Conservation (phyloP, 1,140 invertebrate genomes). For the Drusus annulatus region DNA sequence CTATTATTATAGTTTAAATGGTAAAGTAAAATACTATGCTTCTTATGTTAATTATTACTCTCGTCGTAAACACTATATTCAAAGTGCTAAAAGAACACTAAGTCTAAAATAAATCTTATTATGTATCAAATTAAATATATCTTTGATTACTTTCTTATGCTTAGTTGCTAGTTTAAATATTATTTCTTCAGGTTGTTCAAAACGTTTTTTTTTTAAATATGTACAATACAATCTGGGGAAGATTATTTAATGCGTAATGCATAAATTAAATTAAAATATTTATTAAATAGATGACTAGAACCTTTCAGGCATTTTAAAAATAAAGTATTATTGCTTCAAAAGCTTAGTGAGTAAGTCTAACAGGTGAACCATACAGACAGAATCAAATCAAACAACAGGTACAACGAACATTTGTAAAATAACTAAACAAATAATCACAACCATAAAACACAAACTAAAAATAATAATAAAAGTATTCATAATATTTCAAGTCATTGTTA, state of each 20-base stretch:
- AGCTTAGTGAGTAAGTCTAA: conserved; percentile 55
- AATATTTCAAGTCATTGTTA: no score
- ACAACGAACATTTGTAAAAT: conserved; percentile 12
- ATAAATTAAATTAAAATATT: conserved; percentile 21
- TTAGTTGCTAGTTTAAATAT: conserved; percentile 2
- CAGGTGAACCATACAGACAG: conserved; percentile 40
- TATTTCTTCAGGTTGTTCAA: neutral
- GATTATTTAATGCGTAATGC: neutral
- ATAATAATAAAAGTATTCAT: no score
- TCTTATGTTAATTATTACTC: conserved; percentile 52
- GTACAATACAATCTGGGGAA: conserved; percentile 29
- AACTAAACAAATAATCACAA: conserved; percentile 43
- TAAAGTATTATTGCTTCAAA: conserved; percentile 57
- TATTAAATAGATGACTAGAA: conserved; percentile 34
- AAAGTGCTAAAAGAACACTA: conserved; percentile 37
- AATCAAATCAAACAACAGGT: conserved; percentile 23
- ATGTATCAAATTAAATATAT: conserved; percentile 16
- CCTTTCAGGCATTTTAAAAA: conserved; percentile 52
- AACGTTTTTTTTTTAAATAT: neutral
- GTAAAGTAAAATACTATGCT: conserved; percentile 37
- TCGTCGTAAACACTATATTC: conserved; percentile 36
- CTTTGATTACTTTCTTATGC: conserved; percentile 19
- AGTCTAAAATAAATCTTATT: conserved; percentile 24
- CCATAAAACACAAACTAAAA: conserved; percentile 28
- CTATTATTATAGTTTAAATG: conserved; percentile 34